Evolutionary conservation across 2,888 invertebrate species (phyloP).

Genomic region (Oscheius myriophilus): DNA sequence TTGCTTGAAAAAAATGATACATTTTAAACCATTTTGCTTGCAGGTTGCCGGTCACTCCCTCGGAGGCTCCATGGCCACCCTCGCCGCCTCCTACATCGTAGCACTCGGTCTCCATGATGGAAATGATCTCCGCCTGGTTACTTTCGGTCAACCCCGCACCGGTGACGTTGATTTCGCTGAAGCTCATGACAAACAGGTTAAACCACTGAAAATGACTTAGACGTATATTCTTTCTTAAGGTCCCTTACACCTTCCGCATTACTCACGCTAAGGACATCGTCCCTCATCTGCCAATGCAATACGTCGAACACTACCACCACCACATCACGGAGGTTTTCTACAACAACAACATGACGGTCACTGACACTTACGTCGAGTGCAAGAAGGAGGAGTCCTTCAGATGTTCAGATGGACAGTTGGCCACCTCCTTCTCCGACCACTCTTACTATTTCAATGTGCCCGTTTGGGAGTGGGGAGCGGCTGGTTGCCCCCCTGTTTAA

Average conservation of each 20-base stretch:
- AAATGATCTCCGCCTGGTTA: slow-evolving; percentile 45
- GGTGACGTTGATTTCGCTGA: slow-evolving; percentile 55
- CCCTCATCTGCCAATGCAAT: slow-evolving; percentile 50
- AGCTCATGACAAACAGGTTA: slow-evolving; percentile 38
- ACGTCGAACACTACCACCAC: slow-evolving; percentile 48
- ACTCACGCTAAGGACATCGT: slow-evolving; percentile 51
- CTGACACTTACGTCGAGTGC: slow-evolving; percentile 41
- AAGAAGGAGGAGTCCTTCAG: slow-evolving; percentile 40
- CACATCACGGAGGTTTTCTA: slow-evolving; percentile 56
- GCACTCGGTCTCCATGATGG: slow-evolving; percentile 32
- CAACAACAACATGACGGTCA: slow-evolving; percentile 55
- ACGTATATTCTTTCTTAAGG: slow-evolving; percentile 13
- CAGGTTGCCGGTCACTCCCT: slow-evolving; percentile 53
- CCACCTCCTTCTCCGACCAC: slow-evolving; percentile 12
- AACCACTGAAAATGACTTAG: no score
- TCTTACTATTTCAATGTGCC: slow-evolving; percentile 19
- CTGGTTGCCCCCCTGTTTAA: slow-evolving; percentile 15
- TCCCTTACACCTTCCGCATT: slow-evolving; percentile 50
- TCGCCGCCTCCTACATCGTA: slow-evolving; percentile 49
- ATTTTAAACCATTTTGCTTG: not conserved
- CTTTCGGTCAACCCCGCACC: slow-evolving; percentile 62
- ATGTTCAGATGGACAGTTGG: slow-evolving; percentile 41
- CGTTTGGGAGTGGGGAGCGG: slow-evolving; percentile 20
- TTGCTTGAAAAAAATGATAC: no score
- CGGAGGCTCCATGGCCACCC: slow-evolving; percentile 58